These are phyloP conservation scores for Rotaria sp. DNA, from an alignment of 2,888 invertebrate genomes.

Conservation along the genomic window DNA sequence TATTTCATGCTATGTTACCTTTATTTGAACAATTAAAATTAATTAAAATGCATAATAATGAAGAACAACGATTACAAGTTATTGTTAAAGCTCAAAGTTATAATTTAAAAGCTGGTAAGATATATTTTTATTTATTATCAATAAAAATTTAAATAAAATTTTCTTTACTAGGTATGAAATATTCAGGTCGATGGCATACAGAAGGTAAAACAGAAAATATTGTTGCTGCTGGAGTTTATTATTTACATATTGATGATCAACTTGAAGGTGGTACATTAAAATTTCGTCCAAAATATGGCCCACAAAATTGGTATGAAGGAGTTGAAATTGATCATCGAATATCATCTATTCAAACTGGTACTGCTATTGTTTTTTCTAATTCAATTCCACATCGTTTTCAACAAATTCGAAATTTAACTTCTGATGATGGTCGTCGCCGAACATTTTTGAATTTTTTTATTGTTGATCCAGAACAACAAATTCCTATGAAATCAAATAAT, in stretches of 20 bases:
- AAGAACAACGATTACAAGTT: background rate
- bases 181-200: constrained; percentile 17
- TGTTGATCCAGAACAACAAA: background rate
- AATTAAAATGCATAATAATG: background rate
- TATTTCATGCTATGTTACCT: background rate
- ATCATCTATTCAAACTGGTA: background rate
- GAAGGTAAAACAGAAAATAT: constrained; percentile 28
- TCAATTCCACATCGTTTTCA: background rate
- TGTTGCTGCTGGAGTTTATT: background rate
- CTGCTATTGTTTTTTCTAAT: background rate
- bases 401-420: background rate
- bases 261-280: background rate
- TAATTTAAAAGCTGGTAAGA: background rate
- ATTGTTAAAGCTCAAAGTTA: constrained; percentile 19
- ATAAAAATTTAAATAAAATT: no score
- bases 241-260: background rate
- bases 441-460: constrained; percentile 8
- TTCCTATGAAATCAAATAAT: background rate
- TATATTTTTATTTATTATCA: no score
- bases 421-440: background rate
- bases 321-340: background rate
- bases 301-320: background rate
- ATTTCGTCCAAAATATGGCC: background rate
- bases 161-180: constrained; percentile 1
- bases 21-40: background rate